Conservation (phyloP, 2,888 invertebrate species). For the Lucinisca nassula region DNA sequence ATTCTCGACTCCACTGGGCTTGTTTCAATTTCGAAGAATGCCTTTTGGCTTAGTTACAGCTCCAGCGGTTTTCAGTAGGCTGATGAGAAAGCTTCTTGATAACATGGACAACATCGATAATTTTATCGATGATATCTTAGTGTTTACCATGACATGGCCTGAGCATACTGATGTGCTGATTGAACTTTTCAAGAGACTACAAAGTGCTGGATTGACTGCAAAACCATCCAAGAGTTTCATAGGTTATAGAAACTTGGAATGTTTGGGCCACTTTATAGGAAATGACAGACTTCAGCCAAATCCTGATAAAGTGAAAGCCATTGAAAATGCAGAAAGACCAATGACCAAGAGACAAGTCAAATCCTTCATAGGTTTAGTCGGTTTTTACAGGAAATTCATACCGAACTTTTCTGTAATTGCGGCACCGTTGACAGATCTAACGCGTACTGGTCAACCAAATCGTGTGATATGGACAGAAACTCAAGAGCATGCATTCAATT, state of each 20-base stretch:
- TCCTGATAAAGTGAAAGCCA: constrained; percentile 31
- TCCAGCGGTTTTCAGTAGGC: constrained; percentile 42
- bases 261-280: constrained; percentile 48
- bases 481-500: background rate
- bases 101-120: constrained; percentile 49
- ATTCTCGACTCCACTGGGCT: constrained; percentile 15
- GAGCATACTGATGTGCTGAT: constrained; percentile 46
- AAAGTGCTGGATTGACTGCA: constrained; percentile 55
- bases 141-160: constrained; percentile 48
- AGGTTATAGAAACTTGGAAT: constrained; percentile 19
- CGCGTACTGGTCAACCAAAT: constrained; percentile 51
- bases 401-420: constrained; percentile 60
- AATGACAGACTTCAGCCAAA: background rate
- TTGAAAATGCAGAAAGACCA: constrained; percentile 18
- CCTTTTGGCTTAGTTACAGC: constrained; percentile 41
- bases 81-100: constrained; percentile 58
- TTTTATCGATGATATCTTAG: constrained; percentile 64
- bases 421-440: constrained; percentile 59
- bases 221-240: constrained; percentile 48
- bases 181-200: constrained; percentile 45
- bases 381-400: constrained; percentile 28
- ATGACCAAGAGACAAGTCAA: constrained; percentile 11
- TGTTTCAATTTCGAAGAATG: constrained; percentile 8
- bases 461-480: constrained; percentile 10
- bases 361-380: constrained; percentile 17